Evolutionary conservation across 2,113 vertebrate genomes (phyloP), one percentile per base, ranked within the genome.

Genomic region (Tricholaema leucomelas): DNA sequence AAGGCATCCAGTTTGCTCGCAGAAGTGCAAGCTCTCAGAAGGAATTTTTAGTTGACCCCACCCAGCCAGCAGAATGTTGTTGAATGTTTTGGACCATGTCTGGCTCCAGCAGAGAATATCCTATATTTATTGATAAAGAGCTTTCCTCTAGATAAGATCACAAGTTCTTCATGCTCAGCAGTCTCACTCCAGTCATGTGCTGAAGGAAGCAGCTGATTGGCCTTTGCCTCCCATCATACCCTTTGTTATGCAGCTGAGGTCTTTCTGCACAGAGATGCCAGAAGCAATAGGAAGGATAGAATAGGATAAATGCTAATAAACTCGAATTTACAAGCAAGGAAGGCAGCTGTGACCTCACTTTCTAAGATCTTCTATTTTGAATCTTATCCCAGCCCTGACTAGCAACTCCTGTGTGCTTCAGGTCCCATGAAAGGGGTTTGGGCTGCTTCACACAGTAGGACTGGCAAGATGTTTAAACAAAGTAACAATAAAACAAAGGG

Each of bases 121-220:
- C 46, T 20, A 2, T 85, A 76, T 94, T 90, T 90, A 93, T 82
- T 88, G 81, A 81, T n/a, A 81, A 71, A 79, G 74, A 88, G 64
- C 28, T 73, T 25, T 36, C 40, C 44, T 59, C 16, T 21, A 38
- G 36, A 15, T 46, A 25, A 14, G 59, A 52, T 24, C 46, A 0
- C 16, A 54, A 66, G 12, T 42, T 56, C 79, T 81, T 80, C 76
- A 86, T 76, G 83, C 59, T 91, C 59, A 65, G 73, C 69, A 85
- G 8, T 74, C 85, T 71, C 58, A 35, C 38, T 17, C 31, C 6
- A 9, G 46, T 42, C 42, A 27, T 9, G 23, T 54, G 81, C 63
- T 70, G 64, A 82, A 88, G 83, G 88, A 88, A 94, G 86, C 70
- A 87, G 75, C 60, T 89, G 78, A 76, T 36, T 64, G 72, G 31